phyloP scores from a whole-genome alignment of 2,113 vertebrate species.

The Otis tarda region DNA sequence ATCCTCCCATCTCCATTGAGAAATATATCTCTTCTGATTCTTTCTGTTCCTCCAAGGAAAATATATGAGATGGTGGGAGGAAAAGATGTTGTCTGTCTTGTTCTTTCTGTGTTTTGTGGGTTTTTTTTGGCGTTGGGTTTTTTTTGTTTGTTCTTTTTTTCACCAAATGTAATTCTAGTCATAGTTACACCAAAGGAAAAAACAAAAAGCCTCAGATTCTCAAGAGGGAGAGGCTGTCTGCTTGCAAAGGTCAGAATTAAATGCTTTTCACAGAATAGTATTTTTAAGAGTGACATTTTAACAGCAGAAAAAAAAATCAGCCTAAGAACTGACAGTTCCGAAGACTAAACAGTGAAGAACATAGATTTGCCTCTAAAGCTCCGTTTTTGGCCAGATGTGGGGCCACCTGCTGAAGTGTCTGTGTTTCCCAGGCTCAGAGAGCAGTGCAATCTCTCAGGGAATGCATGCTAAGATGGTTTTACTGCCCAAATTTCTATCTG shows the following conservation, averaged over 20 bases:
- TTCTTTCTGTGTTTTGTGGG: neutral
- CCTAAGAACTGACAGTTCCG: neutral
- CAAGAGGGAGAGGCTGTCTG: neutral
- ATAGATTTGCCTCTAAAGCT: neutral
- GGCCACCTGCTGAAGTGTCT: neutral
- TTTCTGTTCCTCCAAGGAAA: neutral
- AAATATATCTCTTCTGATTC: neutral
- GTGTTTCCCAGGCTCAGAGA: neutral
- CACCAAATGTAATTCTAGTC: neutral
- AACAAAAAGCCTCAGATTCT: neutral
- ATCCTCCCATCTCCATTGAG: neutral
- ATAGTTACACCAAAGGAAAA: neutral
- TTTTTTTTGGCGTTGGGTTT: neutral
- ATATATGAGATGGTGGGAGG: fast-evolving
- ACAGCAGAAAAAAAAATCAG: neutral
- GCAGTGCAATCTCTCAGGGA: neutral
- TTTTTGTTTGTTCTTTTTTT: neutral
- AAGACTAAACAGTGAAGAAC: neutral
- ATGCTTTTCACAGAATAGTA: neutral
- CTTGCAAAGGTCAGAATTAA: neutral
- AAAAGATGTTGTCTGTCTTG: neutral
- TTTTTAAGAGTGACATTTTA: neutral
- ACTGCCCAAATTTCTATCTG: neutral
- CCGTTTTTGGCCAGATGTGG: neutral
- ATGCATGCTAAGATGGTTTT: neutral